phyloP scores from a whole-genome alignment of 2,113 vertebrate genomes.

The Cyprinodon tularosa region DNA sequence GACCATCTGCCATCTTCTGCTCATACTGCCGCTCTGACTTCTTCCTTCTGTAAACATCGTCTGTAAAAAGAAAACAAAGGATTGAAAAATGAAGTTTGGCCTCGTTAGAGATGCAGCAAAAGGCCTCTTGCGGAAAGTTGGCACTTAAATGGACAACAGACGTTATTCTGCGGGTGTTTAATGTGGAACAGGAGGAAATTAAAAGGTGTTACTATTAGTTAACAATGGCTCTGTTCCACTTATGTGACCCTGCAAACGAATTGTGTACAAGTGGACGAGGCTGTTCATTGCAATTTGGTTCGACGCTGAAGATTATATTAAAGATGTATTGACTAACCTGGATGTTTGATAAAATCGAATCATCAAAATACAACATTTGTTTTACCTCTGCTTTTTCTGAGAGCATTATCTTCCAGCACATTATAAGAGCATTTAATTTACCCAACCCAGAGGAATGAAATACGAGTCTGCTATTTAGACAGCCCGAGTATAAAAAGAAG shows the following conservation, averaged over 20 bases:
- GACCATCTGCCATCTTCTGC: slow-evolving; percentile 75
- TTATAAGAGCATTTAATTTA: not conserved
- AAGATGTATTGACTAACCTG: not conserved
- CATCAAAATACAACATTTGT: not conserved
- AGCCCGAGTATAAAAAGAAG: not conserved
- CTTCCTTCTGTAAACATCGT: slow-evolving; percentile 97
- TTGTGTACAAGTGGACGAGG: slow-evolving; percentile 4
- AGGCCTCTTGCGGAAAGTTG: not conserved
- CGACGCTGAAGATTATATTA: not conserved
- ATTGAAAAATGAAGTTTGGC: not conserved
- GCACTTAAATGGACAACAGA: not conserved
- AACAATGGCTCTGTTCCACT: not conserved
- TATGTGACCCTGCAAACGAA: not conserved
- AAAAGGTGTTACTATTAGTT: slow-evolving; percentile 1
- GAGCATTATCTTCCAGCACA: not conserved
- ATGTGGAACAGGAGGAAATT: not conserved
- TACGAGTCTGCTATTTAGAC: not conserved
- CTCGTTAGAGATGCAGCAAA: not conserved
- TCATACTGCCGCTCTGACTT: slow-evolving; percentile 86
- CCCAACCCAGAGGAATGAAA: not conserved
- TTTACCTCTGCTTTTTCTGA: not conserved
- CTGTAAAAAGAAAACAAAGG: slow-evolving; percentile 70
- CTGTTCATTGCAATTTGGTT: slow-evolving; percentile 1
- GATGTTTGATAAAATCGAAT: not conserved
- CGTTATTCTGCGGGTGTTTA: slow-evolving; percentile 5